Conservation (phyloP, 2,888 invertebrate genomes). For the Aquatica leii region DNA sequence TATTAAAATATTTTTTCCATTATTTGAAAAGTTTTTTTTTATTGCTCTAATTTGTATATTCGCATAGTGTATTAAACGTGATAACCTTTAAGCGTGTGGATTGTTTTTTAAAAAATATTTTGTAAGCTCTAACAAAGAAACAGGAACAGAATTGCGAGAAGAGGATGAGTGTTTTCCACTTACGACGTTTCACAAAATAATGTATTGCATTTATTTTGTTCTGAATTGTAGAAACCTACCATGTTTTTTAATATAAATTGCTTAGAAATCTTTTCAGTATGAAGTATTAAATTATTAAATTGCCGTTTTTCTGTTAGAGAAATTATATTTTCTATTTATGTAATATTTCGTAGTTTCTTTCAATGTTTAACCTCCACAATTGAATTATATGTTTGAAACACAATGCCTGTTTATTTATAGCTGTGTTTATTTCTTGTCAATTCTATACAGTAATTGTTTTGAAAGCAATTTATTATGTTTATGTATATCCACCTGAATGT, state of each 20-base stretch:
- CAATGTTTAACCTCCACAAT: too few species aligned
- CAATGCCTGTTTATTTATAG: too few species aligned
- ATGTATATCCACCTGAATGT: too few species aligned
- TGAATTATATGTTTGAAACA: too few species aligned
- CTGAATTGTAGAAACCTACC: slow-evolving; percentile 27
- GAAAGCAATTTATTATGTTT: too few species aligned
- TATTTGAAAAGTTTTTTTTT: slow-evolving; percentile 13
- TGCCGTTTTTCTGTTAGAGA: slow-evolving; percentile 6
- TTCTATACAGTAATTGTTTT: too few species aligned
- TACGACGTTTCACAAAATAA: slow-evolving; percentile 43
- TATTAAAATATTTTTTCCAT: slow-evolving; percentile 30
- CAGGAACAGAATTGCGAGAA: slow-evolving; percentile 42
- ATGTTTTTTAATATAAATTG: slow-evolving; percentile 21
- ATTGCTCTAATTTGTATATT: slow-evolving; percentile 18
- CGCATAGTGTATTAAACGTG: slow-evolving; percentile 11
- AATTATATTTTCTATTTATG: not conserved
- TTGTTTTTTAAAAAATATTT: slow-evolving; percentile 33
- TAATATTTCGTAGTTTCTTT: not conserved
- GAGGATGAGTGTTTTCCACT: slow-evolving; percentile 46
- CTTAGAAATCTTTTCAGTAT: slow-evolving; percentile 18
- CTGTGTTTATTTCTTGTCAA: too few species aligned
- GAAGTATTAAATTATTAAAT: slow-evolving; percentile 20
- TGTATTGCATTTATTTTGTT: slow-evolving; percentile 45
- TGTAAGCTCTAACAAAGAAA: slow-evolving; percentile 42
- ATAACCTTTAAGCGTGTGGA: slow-evolving; percentile 31